Evolutionary conservation across 2,888 invertebrate genomes (phyloP), one percentile per base, ranked within the genome.

Genomic region (Caenorhabditis zanzibari): DNA sequence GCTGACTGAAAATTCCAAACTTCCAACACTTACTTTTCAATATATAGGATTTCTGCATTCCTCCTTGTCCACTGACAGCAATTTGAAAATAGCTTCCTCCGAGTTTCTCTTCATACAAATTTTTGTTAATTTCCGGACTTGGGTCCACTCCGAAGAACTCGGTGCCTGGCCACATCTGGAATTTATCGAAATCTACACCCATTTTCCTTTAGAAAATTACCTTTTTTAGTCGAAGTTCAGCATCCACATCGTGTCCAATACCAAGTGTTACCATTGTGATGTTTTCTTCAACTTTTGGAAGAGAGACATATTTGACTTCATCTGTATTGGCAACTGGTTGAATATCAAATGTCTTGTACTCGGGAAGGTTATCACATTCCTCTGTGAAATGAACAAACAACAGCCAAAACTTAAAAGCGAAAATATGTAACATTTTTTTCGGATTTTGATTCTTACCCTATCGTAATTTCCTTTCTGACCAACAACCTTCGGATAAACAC

Each of bases 251-350:
- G 28, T 72, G 72, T n/a, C 80, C 79, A 32, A 79, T 47, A 24
- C 79, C 79, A 0, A 79, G 7, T 28, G 79, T 79, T n/a, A 79
- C 63, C 80, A 80, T 80, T 24, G 80, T 80, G 14, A 80, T 63
- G 35, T 71, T 73, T 35, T 80, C 80, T 7, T 72, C 64, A n/a
- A 14, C 16, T 49, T 56, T 72, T 35, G 80, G 80, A 44, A 66
- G 72, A 12, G 54, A n/a, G 14, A 80, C 64, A 24, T 72, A 80
- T 58, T 80, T 80, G 1, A 58, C 38, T 47, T 80, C 80, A 38
- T 80, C 80, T 12, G 64, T 56, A 22, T 80, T 80, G 16, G 56
- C 72, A 19, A 72, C 58, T 6, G 64, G 44, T 10, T 72, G 64
- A 10, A 80, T 72, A 41, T 80, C 72, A 0, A 80, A 19, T 1